Base-by-base conservation (phyloP, 2,888 invertebrate genomes). In the Trichogramma evanescens region DNA sequence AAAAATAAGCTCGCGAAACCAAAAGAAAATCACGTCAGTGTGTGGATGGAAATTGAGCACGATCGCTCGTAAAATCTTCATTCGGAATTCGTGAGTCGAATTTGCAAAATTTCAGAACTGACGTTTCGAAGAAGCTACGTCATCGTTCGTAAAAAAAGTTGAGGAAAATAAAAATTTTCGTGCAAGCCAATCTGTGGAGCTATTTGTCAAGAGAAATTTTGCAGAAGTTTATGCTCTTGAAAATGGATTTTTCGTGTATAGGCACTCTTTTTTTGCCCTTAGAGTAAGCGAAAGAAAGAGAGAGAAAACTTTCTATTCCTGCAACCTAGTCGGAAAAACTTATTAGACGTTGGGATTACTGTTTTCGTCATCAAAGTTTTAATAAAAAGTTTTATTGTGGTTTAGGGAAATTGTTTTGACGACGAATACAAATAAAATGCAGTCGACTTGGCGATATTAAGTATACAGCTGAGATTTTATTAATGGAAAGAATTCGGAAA, bases 21-120 rank as follows among this genome's bases (percentile, higher is more conserved):
- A 26, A 26, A 26, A 26, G 26, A 26, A 26, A 26, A 26, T 26
- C 26, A 26, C 26, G 26, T 26, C 26, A 2, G 26, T 26, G 26
- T 26, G 26, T 26, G 26, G 26, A 26, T 26, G n/a, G 46, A 50
- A 39, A 44, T 50, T 8, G 42, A 45, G 43, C 54, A 56, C 54
- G 51, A 44, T 44, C 41, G 50, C 62, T 63, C 65, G 61, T 66
- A 64, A 65, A 66, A 64, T 66, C 60, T 63, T 61, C 60, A 65
- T 57, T 62, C 54, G 48, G 57, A 54, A 55, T 55, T 66, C 63
- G 66, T 63, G 61, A 59, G 54, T 56, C 50, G 65, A 62, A 64
- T 63, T 63, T 64, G 54, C 59, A 53, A 61, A 58, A 59, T 62
- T 59, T 53, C 50, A 39, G 51, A 52, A 54, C 54, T 53, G 58